phyloP scores from a whole-genome alignment of 1,140 invertebrate species.

The Popillia japonica region DNA sequence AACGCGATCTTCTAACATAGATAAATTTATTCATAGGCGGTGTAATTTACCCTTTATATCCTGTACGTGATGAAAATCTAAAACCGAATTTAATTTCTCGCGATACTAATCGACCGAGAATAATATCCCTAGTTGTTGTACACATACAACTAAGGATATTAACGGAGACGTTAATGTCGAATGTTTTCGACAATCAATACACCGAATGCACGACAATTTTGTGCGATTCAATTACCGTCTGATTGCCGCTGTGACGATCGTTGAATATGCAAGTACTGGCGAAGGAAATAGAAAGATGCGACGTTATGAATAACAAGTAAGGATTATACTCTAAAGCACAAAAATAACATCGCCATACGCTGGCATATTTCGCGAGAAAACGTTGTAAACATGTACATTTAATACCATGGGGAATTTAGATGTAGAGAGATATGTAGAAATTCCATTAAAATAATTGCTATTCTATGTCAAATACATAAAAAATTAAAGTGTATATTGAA shows the following conservation, averaged over 20 bases:
- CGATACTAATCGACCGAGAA: neutral
- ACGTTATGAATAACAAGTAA: conserved; percentile 7
- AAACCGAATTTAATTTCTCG: neutral
- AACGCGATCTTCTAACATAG: too few species aligned
- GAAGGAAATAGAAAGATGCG: conserved; percentile 1
- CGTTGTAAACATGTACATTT: neutral
- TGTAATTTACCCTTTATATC: neutral
- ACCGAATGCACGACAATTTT: neutral
- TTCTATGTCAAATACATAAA: too few species aligned
- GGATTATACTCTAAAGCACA: neutral
- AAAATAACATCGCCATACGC: neutral
- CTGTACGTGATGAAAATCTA: neutral
- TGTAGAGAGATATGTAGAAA: too few species aligned
- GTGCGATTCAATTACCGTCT: conserved; percentile 1
- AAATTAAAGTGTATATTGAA: too few species aligned
- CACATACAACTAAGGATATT: too few species aligned
- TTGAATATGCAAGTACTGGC: neutral
- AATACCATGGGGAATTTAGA: too few species aligned
- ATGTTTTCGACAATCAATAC: neutral
- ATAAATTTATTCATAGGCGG: neutral
- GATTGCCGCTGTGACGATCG: neutral
- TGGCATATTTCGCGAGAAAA: neutral
- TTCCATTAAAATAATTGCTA: too few species aligned
- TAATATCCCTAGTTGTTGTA: neutral
- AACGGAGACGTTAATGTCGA: neutral